Conservation (phyloP, 1,140 invertebrate genomes). For the Scaptomyza graminum region DNA sequence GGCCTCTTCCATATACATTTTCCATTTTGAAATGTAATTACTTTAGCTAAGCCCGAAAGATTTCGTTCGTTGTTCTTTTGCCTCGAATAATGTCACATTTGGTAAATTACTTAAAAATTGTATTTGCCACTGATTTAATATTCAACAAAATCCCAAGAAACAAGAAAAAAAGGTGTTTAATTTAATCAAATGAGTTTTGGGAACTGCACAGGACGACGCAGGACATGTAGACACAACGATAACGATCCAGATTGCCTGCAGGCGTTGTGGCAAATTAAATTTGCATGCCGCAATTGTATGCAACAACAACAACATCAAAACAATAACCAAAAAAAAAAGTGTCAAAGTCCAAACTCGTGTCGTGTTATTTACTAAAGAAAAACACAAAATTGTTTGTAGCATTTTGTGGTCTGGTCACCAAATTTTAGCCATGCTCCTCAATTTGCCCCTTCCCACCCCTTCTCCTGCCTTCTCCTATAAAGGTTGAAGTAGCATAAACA, state of each 20-base stretch:
- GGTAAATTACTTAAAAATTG: slow-evolving; percentile 52
- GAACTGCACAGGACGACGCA: slow-evolving; percentile 20
- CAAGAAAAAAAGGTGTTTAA: slow-evolving; percentile 57
- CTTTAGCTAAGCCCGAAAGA: slow-evolving; percentile 55
- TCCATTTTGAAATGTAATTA: slow-evolving; percentile 72
- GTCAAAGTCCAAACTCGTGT: slow-evolving; percentile 63
- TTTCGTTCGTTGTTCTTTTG: slow-evolving; percentile 32
- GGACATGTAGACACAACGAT: slow-evolving; percentile 17
- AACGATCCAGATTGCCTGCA: slow-evolving; percentile 52
- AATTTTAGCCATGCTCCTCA: slow-evolving; percentile 20
- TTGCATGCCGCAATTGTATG: slow-evolving; percentile 75
- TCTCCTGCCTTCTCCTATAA: not conserved
- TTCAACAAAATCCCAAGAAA: slow-evolving; percentile 51
- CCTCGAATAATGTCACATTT: slow-evolving; percentile 17
- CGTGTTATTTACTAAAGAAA: slow-evolving; percentile 77
- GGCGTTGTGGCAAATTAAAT: slow-evolving; percentile 71
- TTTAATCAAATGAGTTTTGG: slow-evolving; percentile 65
- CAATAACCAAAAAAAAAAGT: slow-evolving; percentile 53
- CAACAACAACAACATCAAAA: slow-evolving; percentile 10
- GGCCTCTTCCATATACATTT: slow-evolving; percentile 23
- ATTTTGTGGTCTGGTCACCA: slow-evolving; percentile 61
- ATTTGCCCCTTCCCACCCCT: not conserved
- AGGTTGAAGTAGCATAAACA: slow-evolving; percentile 65
- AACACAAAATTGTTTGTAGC: slow-evolving; percentile 77
- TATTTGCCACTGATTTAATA: slow-evolving; percentile 54